These are phyloP conservation scores for Antidorcas marsupialis DNA, from an alignment of 2,113 vertebrate genomes.

Conservation along the genomic window DNA sequence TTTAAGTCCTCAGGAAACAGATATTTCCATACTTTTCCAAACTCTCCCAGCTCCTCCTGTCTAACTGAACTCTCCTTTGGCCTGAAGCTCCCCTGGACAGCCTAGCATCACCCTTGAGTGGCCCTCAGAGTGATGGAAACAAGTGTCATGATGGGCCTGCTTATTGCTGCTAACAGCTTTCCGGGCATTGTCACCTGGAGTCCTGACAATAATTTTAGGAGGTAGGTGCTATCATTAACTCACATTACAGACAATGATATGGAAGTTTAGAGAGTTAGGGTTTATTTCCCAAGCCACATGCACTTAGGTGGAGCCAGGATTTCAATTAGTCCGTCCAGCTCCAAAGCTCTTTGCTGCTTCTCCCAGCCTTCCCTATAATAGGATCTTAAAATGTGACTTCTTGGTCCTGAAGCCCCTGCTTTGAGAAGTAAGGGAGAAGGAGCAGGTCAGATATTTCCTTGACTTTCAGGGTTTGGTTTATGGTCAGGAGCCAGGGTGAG, in stretches of 20 bases:
- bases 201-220: not conserved
- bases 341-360: not conserved
- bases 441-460: not conserved
- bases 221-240: not conserved
- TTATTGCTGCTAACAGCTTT: not conserved
- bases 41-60: not conserved
- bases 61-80: not conserved
- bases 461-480: not conserved
- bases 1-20: not conserved
- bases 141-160: no score
- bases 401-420: not conserved
- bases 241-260: not conserved
- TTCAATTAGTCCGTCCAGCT: not conserved
- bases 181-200: rapidly evolving
- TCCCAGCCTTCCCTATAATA: not conserved
- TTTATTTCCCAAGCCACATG: not conserved
- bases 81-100: not conserved
- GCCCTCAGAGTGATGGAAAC: not conserved
- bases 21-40: not conserved
- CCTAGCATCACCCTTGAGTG: rapidly evolving
- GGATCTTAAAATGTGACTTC: not conserved
- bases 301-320: not conserved
- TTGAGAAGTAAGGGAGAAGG: not conserved
- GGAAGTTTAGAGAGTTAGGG: not conserved
- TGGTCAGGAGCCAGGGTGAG: not conserved